These are phyloP conservation scores for Scrobipalpa costella DNA, from an alignment of 2,888 invertebrate genomes.

Conservation along the genomic window DNA sequence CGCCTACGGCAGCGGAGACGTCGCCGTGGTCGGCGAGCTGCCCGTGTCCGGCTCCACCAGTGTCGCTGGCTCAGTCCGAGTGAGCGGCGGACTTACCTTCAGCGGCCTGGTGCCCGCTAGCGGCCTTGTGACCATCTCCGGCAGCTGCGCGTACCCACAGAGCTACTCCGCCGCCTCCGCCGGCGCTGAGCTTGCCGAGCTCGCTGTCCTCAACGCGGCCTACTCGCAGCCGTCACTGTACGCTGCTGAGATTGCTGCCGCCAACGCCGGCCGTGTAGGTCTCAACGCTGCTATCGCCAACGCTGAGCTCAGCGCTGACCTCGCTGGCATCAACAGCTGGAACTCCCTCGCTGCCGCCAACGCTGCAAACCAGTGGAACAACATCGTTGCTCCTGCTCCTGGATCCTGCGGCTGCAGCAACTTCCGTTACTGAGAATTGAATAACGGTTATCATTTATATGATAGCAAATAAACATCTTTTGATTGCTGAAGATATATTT, in stretches of 20 bases:
- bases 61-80: slow-evolving; percentile 47
- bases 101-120: slow-evolving; percentile 43
- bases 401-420: background rate
- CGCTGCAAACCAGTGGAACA: background rate
- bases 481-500: background rate
- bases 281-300: background rate
- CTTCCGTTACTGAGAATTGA: background rate
- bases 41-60: slow-evolving; percentile 42
- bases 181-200: slow-evolving; percentile 38
- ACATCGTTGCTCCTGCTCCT: background rate
- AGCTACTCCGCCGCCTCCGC: slow-evolving; percentile 40
- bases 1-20: slow-evolving; percentile 38
- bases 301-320: background rate
- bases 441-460: background rate
- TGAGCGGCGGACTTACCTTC: slow-evolving; percentile 46
- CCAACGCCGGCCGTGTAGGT: background rate
- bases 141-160: slow-evolving; percentile 41
- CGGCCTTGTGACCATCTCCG: slow-evolving; percentile 44
- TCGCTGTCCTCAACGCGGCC: slow-evolving; percentile 27
- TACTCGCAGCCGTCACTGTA: slow-evolving; percentile 27
- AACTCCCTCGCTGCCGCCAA: background rate
- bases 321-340: background rate
- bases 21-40: slow-evolving; percentile 38
- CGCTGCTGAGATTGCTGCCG: slow-evolving; percentile 1
- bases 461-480: background rate